Percentiles rank a stretch among this genome's conserved stretches.
These are phyloP conservation scores for Plestiodon gilberti DNA, from an alignment of 2,113 vertebrate genomes.

Conservation along the genomic window DNA sequence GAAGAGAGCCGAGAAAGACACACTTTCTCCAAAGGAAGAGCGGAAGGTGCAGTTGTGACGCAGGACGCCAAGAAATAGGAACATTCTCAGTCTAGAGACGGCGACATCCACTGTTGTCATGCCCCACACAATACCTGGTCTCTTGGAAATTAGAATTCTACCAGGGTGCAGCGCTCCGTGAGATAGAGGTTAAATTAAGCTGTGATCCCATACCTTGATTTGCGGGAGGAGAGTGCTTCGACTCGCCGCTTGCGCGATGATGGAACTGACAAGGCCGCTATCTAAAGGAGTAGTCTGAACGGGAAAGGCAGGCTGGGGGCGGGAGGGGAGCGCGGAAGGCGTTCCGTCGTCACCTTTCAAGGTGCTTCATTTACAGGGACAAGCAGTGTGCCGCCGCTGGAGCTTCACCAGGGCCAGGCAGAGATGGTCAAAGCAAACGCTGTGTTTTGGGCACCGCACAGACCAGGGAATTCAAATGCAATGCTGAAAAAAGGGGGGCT, in stretches of 20 bases:
- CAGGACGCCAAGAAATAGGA: not conserved
- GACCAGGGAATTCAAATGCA: not conserved
- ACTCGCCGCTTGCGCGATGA: accelerated
- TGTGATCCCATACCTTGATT: not conserved
- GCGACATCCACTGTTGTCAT: not conserved
- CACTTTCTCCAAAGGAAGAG: not conserved
- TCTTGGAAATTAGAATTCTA: not conserved
- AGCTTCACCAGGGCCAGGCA: too few relatives aligned
- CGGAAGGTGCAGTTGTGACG: not conserved
- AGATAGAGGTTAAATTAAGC: not conserved
- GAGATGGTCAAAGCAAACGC: too few relatives aligned
- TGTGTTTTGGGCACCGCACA: not conserved
- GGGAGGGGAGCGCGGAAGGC: not conserved
- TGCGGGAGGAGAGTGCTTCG: accelerated
- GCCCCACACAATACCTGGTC: not conserved
- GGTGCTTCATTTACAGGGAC: not conserved
- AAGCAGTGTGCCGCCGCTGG: not conserved
- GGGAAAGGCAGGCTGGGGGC: not conserved
- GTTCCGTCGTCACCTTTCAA: too few relatives aligned
- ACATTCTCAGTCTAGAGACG: not conserved
- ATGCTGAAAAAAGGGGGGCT: not conserved
- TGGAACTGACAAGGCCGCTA: not conserved
- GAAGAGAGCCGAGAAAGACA: too few relatives aligned
- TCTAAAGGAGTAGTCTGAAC: not conserved
- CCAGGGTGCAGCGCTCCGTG: accelerated